A percentile compares a stretch with the other conserved stretches of the same genome.
Evolutionary conservation across 2,113 vertebrate species (phyloP).

Genomic region (Ptyas mucosa): DNA sequence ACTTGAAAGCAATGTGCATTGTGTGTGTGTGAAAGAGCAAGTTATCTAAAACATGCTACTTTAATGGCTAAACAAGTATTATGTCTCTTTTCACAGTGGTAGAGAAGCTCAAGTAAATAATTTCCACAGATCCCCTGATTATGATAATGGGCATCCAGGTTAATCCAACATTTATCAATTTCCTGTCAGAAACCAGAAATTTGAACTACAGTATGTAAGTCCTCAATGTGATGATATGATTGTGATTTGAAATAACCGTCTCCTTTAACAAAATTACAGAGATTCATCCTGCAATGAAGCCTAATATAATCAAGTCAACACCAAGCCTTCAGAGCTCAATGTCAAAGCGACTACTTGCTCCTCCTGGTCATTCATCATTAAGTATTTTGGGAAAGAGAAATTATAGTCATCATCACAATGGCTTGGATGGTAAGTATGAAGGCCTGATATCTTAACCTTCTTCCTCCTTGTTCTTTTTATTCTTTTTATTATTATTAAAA

Average conservation of each 20-base stretch:
- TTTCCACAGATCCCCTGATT: not conserved
- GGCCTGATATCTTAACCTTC: conserved; percentile 27
- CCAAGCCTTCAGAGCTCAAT: conserved; percentile 84
- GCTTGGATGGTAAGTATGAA: conserved; percentile 78
- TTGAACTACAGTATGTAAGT: conserved; percentile 17
- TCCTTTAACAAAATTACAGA: conserved; percentile 69
- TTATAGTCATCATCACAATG: conserved; percentile 93
- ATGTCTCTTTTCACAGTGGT: not conserved
- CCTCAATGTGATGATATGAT: not conserved
- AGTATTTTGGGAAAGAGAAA: conserved; percentile 95
- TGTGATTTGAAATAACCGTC: not conserved
- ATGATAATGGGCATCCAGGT: not conserved
- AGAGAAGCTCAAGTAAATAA: not conserved
- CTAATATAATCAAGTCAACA: conserved; percentile 80
- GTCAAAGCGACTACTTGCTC: conserved; percentile 84
- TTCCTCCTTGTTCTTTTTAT: not conserved
- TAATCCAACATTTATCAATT: not conserved
- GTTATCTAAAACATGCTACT: not conserved
- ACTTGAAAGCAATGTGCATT: not conserved
- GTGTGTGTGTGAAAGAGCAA: not conserved
- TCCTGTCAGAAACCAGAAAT: conserved; percentile 30
- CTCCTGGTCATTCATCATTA: conserved; percentile 82
- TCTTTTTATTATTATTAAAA: not conserved
- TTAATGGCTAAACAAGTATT: not conserved
- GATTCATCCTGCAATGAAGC: conserved; percentile 84